Evolutionary conservation across 2,888 invertebrate species (phyloP).

Genomic region (Dioctria rufipes): DNA sequence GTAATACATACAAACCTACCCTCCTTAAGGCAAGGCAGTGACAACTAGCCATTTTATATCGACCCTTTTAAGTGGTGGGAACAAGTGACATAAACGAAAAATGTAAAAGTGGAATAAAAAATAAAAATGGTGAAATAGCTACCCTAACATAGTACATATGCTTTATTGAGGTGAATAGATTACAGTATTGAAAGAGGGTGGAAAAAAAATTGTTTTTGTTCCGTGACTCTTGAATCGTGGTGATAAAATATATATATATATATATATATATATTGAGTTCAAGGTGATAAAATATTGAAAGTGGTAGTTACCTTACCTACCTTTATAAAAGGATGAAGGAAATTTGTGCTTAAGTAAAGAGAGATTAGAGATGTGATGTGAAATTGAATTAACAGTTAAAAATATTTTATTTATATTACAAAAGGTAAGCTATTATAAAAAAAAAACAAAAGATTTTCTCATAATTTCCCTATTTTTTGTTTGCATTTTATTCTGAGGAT

Average conservation of each 20-base stretch:
- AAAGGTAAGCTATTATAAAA: neutral
- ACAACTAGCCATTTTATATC: conserved; percentile 22
- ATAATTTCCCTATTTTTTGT: neutral
- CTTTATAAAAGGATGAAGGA: neutral
- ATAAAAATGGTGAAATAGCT: conserved; percentile 25
- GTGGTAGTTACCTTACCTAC: neutral
- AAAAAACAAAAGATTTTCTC: neutral
- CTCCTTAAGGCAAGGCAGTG: neutral
- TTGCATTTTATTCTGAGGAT: neutral
- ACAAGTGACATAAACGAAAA: conserved; percentile 30
- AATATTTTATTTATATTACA: neutral
- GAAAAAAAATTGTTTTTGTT: conserved; percentile 25
- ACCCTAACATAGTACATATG: neutral
- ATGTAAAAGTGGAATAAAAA: conserved; percentile 2
- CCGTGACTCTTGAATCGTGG: neutral
- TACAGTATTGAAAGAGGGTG: conserved; percentile 12
- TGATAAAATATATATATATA: neutral
- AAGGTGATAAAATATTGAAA: conserved; percentile 38
- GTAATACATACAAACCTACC: neutral
- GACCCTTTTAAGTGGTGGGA: conserved; percentile 32
- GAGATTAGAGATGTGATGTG: conserved; percentile 1
- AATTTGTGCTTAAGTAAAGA: conserved; percentile 13
- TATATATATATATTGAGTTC: conserved; percentile 35
- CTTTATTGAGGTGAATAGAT: conserved; percentile 34
- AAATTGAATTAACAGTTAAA: neutral